Percentiles rank a stretch among this genome's conserved stretches.
Conservation (phyloP, 2,113 vertebrate species). For the Melozone crissalis region DNA sequence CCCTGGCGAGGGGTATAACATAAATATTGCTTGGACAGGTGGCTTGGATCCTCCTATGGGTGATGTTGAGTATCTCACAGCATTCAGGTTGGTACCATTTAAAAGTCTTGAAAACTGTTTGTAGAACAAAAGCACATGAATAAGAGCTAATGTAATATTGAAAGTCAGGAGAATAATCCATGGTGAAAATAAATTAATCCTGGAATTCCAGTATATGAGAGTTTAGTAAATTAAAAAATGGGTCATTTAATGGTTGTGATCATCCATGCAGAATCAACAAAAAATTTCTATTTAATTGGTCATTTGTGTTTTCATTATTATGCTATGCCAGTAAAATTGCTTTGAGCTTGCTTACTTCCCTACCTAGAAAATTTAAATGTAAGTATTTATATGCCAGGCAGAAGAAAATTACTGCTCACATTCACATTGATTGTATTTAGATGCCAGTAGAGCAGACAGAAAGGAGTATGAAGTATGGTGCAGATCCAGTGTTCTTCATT, state of each 20-base stretch:
- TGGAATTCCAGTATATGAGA: neutral
- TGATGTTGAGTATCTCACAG: constrained; percentile 80
- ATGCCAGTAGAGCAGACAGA: neutral
- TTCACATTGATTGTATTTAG: neutral
- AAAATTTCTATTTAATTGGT: neutral
- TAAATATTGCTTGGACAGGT: constrained; percentile 88
- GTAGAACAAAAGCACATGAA: neutral
- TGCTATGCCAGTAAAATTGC: neutral
- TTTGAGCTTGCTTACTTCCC: neutral
- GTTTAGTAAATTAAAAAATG: neutral
- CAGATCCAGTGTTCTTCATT: neutral
- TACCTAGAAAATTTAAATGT: neutral
- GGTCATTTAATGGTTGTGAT: neutral
- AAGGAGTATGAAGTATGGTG: neutral
- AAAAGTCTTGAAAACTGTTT: constrained; percentile 20
- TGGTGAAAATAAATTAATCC: neutral
- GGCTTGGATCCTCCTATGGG: constrained; percentile 82
- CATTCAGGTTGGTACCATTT: constrained; percentile 78
- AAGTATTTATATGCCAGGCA: neutral
- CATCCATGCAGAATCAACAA: neutral
- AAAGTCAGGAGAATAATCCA: neutral
- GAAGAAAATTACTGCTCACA: neutral
- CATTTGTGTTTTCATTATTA: neutral
- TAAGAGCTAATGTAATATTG: neutral
- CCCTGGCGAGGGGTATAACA: constrained; percentile 76